Evolutionary conservation across 2,797 vertebrate genomes (phyloP).

Genomic region (Lacerta agilis): DNA sequence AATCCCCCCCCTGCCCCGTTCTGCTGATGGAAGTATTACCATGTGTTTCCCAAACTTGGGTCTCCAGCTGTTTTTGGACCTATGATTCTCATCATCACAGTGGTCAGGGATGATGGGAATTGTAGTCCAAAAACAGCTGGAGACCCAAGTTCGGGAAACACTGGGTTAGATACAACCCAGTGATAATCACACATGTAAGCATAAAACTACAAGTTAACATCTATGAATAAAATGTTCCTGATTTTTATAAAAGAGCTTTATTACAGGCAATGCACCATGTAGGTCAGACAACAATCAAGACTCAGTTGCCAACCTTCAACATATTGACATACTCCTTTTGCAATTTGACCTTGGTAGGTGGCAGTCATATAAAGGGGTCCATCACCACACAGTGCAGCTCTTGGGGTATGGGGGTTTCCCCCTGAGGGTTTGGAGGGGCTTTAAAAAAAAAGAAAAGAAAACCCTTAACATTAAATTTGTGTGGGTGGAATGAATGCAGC

Average conservation of each 20-base stretch:
- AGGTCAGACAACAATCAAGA: not conserved
- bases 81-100: too few species aligned
- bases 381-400: not conserved
- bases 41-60: too few species aligned
- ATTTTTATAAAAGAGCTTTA: not conserved
- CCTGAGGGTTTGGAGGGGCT: not conserved
- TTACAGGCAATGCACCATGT: not conserved
- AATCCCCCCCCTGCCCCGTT: too few species aligned
- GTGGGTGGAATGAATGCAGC: not conserved
- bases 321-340: not conserved
- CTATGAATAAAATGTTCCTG: slow-evolving; percentile 14
- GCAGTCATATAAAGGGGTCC: not conserved
- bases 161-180: not conserved
- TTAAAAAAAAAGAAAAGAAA: not conserved
- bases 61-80: too few species aligned
- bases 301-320: slow-evolving; percentile 17
- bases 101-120: too few species aligned
- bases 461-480: not conserved
- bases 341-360: not conserved
- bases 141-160: too few species aligned
- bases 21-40: too few species aligned
- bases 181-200: not conserved
- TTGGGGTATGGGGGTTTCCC: too few species aligned
- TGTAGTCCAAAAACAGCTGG: too few species aligned
- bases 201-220: not conserved